These are phyloP conservation scores for Hemitrygon akajei DNA, from an alignment of 2,797 vertebrate species.

Conservation along the genomic window DNA sequence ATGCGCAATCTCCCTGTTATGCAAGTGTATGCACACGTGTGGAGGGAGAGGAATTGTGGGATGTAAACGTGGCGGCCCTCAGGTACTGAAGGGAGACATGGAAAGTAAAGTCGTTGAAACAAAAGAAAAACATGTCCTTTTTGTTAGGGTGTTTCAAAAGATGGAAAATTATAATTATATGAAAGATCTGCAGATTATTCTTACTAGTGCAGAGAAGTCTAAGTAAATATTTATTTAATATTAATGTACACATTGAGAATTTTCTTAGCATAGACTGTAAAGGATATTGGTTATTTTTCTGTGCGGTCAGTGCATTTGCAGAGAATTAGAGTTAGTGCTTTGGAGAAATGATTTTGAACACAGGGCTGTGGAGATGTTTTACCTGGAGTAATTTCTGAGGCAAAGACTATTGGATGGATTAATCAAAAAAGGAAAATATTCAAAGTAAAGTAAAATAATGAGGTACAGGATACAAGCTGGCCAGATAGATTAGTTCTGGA, in stretches of 20 bases:
- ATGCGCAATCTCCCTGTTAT: no score
- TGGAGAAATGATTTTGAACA: neutral
- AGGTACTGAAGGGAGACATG: no score
- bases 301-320: neutral
- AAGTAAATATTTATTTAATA: no score
- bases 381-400: neutral
- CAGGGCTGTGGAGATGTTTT: neutral
- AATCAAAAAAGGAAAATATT: neutral
- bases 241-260: no score
- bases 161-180: neutral
- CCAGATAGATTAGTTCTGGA: neutral
- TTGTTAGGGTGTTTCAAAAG: neutral
- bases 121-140: no score
- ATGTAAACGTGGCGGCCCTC: no score
- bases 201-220: neutral
- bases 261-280: no score
- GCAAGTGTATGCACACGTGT: no score
- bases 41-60: no score
- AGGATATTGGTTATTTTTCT: neutral
- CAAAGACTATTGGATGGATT: neutral
- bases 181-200: neutral
- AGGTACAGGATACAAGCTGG: neutral
- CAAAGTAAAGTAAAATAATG: neutral
- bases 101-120: no score
- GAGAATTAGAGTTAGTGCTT: neutral